Evolutionary conservation across 1,140 invertebrate species (phyloP).

Genomic region (Scaptodrosophila lebanonensis): DNA sequence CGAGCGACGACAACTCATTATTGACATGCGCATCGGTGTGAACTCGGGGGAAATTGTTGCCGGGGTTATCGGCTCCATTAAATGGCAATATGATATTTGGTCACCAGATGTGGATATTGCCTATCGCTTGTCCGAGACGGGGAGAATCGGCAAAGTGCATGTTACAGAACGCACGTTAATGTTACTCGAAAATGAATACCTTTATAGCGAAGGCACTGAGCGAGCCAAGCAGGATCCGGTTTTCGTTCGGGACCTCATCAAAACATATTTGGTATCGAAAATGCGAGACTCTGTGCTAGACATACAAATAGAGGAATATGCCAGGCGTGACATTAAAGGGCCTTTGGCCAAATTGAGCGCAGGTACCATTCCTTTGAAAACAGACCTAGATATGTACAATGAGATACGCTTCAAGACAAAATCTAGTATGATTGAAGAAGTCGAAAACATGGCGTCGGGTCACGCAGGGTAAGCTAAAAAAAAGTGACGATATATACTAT

Average conservation of each 20-base stretch:
- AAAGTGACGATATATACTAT: no score
- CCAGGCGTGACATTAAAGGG: no score
- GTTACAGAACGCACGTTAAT: conserved; percentile 87
- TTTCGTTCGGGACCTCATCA: conserved; percentile 82
- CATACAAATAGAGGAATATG: no score
- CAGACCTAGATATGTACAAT: no score
- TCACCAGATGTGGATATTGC: conserved; percentile 94
- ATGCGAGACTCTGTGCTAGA: no score
- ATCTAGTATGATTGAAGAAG: no score
- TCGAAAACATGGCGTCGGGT: no score
- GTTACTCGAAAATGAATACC: conserved; percentile 80
- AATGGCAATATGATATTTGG: conserved; percentile 98
- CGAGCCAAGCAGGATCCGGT: conserved; percentile 81
- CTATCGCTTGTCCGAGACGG: conserved; percentile 94
- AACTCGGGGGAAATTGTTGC: conserved; percentile 93
- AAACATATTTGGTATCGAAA: conserved; percentile 81
- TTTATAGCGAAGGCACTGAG: conserved; percentile 79
- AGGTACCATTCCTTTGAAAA: no score
- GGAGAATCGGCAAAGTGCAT: conserved; percentile 88
- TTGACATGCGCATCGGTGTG: conserved; percentile 96
- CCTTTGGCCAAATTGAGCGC: no score
- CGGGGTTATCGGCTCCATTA: conserved; percentile 90
- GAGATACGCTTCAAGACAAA: no score
- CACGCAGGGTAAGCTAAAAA: no score
- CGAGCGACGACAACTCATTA: conserved; percentile 67